Evolutionary conservation across 2,113 vertebrate species (phyloP), one percentile per base, ranked within the genome.

Genomic region (Himantopus leucocephalus): DNA sequence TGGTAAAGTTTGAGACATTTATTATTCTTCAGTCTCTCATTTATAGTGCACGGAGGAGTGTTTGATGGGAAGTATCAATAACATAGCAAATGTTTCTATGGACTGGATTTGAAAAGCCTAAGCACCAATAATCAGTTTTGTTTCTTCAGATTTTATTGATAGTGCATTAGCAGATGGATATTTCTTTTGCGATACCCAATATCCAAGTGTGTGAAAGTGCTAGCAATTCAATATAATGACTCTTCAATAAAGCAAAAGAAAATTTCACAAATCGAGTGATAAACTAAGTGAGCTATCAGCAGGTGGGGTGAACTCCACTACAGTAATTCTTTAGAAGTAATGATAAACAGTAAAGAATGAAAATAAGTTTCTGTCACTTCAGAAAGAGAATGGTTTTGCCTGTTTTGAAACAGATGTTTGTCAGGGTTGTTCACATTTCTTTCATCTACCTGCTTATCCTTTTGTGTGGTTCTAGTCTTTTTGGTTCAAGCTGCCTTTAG

Each of bases 51-150:
- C 21, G 47, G 80, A 83, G 10, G 29, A 71, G 12, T 70, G 29
- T 73, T 96, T 89, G 80, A 72, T 95, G 92, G 91, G 92, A 97
- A 95, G 66, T 95, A 85, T 91, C 95, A 96, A 94, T 96, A 95
- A 16, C 8, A 9, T 79, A 92, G 94, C 0, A 32, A 87, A 76
- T 87, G 34, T 66, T 90, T 91, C 39, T 70, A 5, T 39, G 55
- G 73, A 19, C 29, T 76, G 53, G 70, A 76, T 96, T 92, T 94
- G 76, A 78, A 94, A 96, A 87, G 68, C 62, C 47, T 56, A 29
- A 63, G 29, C 64, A 68, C 53, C 76, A 68, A 55, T 82, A 92
- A 60, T 91, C 70, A 41, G 19, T 60, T 90, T 55, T 45, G 9
- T 48, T 92, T 85, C 35, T 86, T 93, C 50, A 48, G 73, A 76